Percentiles rank a stretch among this genome's conserved stretches.
These are phyloP conservation scores for Lytechinus variegatus DNA, from an alignment of 35 echinoderm and acorn worm species.

Conservation along the genomic window DNA sequence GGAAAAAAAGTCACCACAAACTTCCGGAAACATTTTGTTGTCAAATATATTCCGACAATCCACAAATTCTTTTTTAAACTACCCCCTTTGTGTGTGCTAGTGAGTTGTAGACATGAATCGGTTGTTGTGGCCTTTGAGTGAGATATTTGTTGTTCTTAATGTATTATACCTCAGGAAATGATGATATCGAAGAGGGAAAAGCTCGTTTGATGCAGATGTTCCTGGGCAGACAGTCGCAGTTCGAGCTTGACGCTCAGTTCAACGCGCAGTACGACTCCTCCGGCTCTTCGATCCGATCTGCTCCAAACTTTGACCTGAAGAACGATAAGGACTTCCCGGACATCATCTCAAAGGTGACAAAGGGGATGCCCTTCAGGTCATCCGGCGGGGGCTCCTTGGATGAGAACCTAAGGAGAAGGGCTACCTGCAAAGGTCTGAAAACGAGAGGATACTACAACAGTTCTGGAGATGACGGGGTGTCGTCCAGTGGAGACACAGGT, in stretches of 20 bases:
- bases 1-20: too few relatives aligned
- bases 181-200: constrained; percentile 28
- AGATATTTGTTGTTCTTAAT: too few relatives aligned
- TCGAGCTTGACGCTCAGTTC: neutral
- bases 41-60: too few relatives aligned
- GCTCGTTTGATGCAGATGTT: constrained; percentile 43
- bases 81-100: too few relatives aligned
- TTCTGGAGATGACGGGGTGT: neutral
- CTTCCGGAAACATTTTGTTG: too few relatives aligned
- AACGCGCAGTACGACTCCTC: neutral
- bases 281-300: neutral
- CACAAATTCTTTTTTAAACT: too few relatives aligned
- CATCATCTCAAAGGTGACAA: constrained; percentile 21
- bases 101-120: too few relatives aligned
- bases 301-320: constrained; percentile 34
- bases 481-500: neutral
- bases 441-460: neutral
- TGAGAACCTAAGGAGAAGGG: neutral
- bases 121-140: too few relatives aligned
- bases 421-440: neutral
- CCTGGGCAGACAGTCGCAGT: constrained; percentile 24
- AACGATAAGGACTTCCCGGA: constrained; percentile 20
- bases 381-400: constrained; percentile 16
- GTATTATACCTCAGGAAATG: neutral
- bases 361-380: constrained; percentile 36